A percentile compares a stretch with the other conserved stretches of the same genome.
Evolutionary conservation across 2,888 invertebrate species (phyloP).

Genomic region (Yponomeuta evonymella): DNA sequence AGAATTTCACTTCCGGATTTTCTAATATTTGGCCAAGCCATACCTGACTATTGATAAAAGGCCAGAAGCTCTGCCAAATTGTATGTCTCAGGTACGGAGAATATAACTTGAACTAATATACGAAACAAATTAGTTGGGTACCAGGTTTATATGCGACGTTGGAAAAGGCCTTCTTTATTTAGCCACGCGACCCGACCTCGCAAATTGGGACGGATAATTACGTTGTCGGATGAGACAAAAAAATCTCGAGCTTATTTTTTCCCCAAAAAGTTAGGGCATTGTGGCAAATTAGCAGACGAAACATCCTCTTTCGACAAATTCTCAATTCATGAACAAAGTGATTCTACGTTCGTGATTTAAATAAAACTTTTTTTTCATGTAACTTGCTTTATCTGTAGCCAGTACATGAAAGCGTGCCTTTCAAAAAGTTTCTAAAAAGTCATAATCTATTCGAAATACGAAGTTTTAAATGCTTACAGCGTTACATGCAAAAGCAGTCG

Average conservation of each 20-base stretch:
- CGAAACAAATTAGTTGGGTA: slow-evolving; percentile 2
- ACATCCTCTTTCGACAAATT: background rate
- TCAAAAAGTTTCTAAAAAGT: background rate
- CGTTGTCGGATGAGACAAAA: slow-evolving; percentile 26
- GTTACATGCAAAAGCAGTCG: background rate
- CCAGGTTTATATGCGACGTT: background rate
- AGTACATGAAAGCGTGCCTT: background rate
- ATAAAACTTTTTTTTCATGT: background rate
- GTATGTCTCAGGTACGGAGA: background rate
- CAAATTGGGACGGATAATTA: slow-evolving; percentile 41
- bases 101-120: background rate
- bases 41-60: background rate
- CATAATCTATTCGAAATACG: slow-evolving; percentile 3
- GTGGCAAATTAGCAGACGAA: background rate
- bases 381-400: background rate
- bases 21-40: background rate
- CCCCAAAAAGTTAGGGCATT: slow-evolving; percentile 31
- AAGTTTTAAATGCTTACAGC: background rate
- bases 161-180: slow-evolving; percentile 17
- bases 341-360: background rate
- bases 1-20: background rate
- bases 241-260: slow-evolving; percentile 24
- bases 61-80: background rate
- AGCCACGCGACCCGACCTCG: slow-evolving; percentile 27
- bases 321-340: background rate